Conservation (phyloP, 2,113 vertebrate species). For the Ictidomys tridecemlineatus region DNA sequence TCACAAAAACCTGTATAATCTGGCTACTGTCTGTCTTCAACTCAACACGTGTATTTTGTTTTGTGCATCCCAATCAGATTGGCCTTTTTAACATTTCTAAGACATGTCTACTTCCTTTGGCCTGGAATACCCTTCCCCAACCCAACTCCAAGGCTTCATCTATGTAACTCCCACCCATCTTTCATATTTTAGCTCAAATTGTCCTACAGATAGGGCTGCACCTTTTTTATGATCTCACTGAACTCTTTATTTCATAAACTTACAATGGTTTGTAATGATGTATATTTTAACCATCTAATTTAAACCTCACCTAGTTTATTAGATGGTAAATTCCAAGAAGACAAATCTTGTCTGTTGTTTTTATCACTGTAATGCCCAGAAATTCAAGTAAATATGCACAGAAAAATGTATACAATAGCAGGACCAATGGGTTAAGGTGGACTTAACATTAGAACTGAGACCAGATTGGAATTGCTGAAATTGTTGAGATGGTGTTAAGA, state of each 20-base stretch:
- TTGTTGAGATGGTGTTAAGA: not conserved
- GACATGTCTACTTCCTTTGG: not conserved
- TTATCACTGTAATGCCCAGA: not conserved
- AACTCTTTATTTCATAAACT: not conserved
- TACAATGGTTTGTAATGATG: not conserved
- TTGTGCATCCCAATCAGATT: not conserved
- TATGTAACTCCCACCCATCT: not conserved
- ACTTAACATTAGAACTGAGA: not conserved
- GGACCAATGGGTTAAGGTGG: not conserved
- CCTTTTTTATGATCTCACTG: not conserved
- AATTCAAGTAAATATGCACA: not conserved
- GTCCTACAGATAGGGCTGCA: not conserved
- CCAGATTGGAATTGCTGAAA: no score
- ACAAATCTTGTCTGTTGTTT: not conserved
- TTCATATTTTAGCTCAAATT: constrained; percentile 13
- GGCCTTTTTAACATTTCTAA: not conserved
- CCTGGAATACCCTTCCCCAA: not conserved
- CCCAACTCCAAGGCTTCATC: not conserved
- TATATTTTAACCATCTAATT: not conserved
- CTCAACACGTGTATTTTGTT: not conserved
- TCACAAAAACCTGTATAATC: not conserved
- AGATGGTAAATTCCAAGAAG: not conserved
- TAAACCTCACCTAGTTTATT: not conserved
- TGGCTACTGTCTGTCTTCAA: not conserved
- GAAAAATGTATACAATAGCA: not conserved